Evolutionary conservation across 2,113 vertebrate genomes (phyloP), one percentile per base, ranked within the genome.

Genomic region (Mastomys coucha): DNA sequence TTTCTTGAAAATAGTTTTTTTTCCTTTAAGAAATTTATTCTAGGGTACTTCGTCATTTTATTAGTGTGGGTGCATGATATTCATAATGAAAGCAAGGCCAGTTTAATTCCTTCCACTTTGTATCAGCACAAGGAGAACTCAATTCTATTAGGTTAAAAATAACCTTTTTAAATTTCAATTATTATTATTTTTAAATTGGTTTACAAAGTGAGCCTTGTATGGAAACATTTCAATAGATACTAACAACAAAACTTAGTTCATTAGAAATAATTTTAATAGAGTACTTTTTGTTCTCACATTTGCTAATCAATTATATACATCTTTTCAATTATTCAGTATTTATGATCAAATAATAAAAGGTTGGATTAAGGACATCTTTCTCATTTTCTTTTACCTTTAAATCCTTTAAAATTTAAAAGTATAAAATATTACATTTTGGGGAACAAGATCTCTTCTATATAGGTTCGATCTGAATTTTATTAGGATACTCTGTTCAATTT

Each of bases 111-210:
- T 88, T 92, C 42, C 24, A 58, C 3, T 36, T 85, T 58, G 49
- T 17, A 80, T 80, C n/a, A 91, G 14, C 72, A 78, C 1, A 10
- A 91, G 17, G 20, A 90, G 22, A 92, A 42, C 16, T 67, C 60
- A 80, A 91, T 16, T 28, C n/a, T 13, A 58, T 88, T 28, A 87
- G 10, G 0, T 89, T 81, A 75, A 78, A 97, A 94, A 95, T 88
- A 95, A 91, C 2, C 4, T 91, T 16, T 63, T 45, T 76, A 65
- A 49, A 76, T 60, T 85, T 22, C 26, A 95, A 63, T 88, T 92
- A 90, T 88, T 90, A 90, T 89, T 91, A 70, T n/a, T 96, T 94
- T 51, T 3, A 82, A 84, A 87, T 95, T 72, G 39, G 65, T 91
- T 69, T 81, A 72, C 20, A 86, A 93, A 91, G 11, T 91, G 8